Base-by-base conservation (phyloP, 2,888 invertebrate genomes). In the Temnothorax rugatulus region DNA sequence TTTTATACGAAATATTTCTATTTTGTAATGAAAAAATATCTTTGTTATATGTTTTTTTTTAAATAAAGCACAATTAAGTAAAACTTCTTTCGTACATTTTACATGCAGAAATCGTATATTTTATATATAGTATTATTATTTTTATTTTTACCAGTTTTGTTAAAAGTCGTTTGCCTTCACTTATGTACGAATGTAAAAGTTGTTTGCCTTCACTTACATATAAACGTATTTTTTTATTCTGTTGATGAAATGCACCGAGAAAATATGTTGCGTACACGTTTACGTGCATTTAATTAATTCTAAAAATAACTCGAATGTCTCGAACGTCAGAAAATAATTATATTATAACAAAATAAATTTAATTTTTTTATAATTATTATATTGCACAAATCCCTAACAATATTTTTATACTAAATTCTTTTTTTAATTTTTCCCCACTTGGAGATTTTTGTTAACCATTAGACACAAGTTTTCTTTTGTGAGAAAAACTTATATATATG, bases 1-100 rank as follows among this genome's bases (percentile, higher is more conserved):
- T 29, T 74, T 74, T 34, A 57, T 41, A 25, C 18, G 8, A 9
- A 54, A 34, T 61, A n/a, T 18, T 69, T 38, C 13, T 73, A n/a
- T 5, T 75, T 38, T 15, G n/a, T 44, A 47, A 44, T 3, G 3
- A 41, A 75, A 21, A 44, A 34, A 47, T 25, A 66, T 34, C 13
- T 59, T 18, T 25, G 15, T 69, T 50, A 68, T 57, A 7, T 29
- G 1, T 11, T 0, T 9, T 59, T 59, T 74, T 59, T 74, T 8
- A n/a, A 44, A n/a, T 44, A 29, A 41, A 25, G 18, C 25, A n/a
- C 0, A 3, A 25, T 57, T 41, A 7, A 73, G 59, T 13, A 41
- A 57, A 71, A 73, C 25, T 25, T 13, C 4, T 25, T 4, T 4
- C 8, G 21, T 38, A 57, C 3, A 2, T 57, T 59, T 44, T 47